These are phyloP conservation scores for Pteronotus mesoamericanus DNA, from an alignment of 2,797 vertebrate species.

Conservation along the genomic window DNA sequence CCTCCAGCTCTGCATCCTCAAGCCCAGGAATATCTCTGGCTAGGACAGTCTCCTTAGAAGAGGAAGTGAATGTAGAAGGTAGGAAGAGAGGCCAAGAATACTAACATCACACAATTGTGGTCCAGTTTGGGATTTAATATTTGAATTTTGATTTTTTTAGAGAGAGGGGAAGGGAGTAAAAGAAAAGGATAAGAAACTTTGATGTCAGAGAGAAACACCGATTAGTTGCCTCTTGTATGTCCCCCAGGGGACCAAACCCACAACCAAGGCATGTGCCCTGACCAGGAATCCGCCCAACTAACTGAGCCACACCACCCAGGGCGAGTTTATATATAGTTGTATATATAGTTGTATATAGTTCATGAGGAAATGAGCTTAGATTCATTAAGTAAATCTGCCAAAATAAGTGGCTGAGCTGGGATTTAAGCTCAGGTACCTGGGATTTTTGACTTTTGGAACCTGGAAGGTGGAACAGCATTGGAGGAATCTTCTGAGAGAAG, in stretches of 20 bases:
- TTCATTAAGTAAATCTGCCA: not conserved
- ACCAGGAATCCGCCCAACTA: not conserved
- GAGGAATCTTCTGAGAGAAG: not conserved
- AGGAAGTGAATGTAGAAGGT: not conserved
- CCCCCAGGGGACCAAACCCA: not conserved
- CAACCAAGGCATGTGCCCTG: not conserved
- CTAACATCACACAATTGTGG: not conserved
- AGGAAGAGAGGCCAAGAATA: not conserved
- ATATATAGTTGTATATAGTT: no score
- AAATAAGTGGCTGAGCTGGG: not conserved
- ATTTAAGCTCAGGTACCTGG: not conserved
- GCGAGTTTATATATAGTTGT: no score
- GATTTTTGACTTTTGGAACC: not conserved
- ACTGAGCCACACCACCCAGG: not conserved
- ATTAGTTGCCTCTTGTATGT: not conserved
- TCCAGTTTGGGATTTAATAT: not conserved
- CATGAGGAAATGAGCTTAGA: not conserved
- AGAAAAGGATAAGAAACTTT: not conserved
- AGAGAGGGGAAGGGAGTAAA: not conserved
- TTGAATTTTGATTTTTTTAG: not conserved
- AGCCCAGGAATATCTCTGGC: not conserved
- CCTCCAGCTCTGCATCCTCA: not conserved
- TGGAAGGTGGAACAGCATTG: not conserved
- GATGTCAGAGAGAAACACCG: not conserved
- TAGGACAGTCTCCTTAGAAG: not conserved